phyloP scores from a whole-genome alignment of 1,140 invertebrate species.

The Ruditapes philippinarum region DNA sequence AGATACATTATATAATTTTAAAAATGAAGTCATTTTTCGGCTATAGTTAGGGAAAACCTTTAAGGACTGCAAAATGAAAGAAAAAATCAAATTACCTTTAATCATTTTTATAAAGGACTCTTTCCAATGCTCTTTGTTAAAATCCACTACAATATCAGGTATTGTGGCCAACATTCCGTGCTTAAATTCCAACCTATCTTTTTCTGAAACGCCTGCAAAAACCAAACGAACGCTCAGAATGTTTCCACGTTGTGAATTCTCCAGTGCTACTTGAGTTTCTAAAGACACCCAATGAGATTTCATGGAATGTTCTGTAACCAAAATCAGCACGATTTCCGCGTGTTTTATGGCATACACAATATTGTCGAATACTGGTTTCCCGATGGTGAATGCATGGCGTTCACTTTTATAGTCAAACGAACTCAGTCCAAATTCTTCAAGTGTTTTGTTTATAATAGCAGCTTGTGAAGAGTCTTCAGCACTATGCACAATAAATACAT shows the following conservation, averaged over 20 bases:
- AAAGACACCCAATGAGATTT: slow-evolving; percentile 14
- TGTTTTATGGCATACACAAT: background rate
- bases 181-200: background rate
- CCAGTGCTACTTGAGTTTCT: background rate
- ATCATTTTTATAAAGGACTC: background rate
- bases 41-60: too few relatives aligned
- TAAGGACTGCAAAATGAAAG: too few relatives aligned
- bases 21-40: too few relatives aligned
- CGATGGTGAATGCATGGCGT: background rate
- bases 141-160: background rate
- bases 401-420: background rate
- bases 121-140: slow-evolving; percentile 13
- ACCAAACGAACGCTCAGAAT: background rate
- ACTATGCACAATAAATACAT: slow-evolving; percentile 17
- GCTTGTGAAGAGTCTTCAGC: background rate
- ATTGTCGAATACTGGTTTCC: slow-evolving; percentile 13
- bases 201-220: slow-evolving; percentile 1
- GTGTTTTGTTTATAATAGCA: background rate
- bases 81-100: slow-evolving; percentile 19
- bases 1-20: too few relatives aligned
- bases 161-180: background rate
- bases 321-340: background rate
- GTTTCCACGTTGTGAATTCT: background rate
- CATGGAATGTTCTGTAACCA: background rate
- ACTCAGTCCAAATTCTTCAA: background rate